Evolutionary conservation across 2,113 vertebrate species (phyloP), one percentile per base, ranked within the genome.

Genomic region (Tauraco erythrolophus): DNA sequence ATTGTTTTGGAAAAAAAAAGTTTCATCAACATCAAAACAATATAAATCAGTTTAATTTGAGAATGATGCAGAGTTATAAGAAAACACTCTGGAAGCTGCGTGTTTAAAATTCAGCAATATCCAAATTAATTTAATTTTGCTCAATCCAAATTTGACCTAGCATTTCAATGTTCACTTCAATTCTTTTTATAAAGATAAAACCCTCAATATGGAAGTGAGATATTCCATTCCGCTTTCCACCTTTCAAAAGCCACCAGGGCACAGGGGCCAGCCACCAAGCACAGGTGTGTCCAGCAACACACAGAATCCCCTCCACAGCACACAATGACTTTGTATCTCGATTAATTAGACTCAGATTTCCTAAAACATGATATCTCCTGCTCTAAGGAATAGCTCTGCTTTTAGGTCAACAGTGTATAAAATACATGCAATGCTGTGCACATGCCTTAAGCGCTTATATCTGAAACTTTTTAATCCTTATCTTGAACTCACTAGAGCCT

Each of bases 291-390:
- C 23, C 71, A 76, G 45, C 18, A 23, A 23, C 57, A 69, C 39
- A 8, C 7, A 30, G 7, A 10, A 21, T 15, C n/a, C 50, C 46
- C 33, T 33, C 51, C 27, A 10, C 12, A 57, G 77, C 41, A 75
- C 12, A 6, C 1, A 11, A 58, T 3, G 14, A 53, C 50, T 50
- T 57, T 2, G 7, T 7, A 31, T 25, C 33, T 35, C 5, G 1
- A 53, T 18, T 11, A 72, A 56, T 28, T 7, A 13, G 19, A 39
- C 39, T 24, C 12, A 18, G 45, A 13, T 37, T 89, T 65, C 53
- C 24, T 50, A 76, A 61, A 82, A 45, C 6, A 16, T 3, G n/a
- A 8, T 0, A 21, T 8, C 17, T 50, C 51, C 69, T 71, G 27
- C 60, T 39, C 76, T 35, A 0, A 1, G 4, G 33, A 80, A 16